phyloP scores from a whole-genome alignment of 2,888 invertebrate species.

The Arctia plantaginis region DNA sequence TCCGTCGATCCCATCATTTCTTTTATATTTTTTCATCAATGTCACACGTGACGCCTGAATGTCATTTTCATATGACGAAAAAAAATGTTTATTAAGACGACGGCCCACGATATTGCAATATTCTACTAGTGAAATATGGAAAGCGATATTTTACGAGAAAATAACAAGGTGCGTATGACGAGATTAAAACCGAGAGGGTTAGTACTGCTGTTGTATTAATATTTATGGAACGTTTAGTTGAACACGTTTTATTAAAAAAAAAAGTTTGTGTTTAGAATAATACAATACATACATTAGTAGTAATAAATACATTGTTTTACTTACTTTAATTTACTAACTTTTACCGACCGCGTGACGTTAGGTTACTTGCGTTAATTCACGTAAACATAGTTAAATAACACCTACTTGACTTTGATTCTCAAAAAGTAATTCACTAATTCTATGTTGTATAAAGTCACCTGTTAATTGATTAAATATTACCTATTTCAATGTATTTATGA shows the following conservation, averaged over 20 bases:
- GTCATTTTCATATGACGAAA: constrained; percentile 85
- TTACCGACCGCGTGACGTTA: too few species aligned
- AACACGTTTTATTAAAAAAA: constrained; percentile 32
- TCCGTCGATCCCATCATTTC: constrained; percentile 80
- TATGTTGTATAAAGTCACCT: too few species aligned
- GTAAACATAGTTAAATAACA: too few species aligned
- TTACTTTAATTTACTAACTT: too few species aligned
- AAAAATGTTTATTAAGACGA: constrained; percentile 86
- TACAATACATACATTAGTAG: background rate
- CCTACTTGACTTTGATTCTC: too few species aligned
- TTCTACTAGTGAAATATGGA: constrained; percentile 85
- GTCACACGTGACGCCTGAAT: constrained; percentile 86
- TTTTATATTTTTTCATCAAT: constrained; percentile 87
- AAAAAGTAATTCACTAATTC: too few species aligned
- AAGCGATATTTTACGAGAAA: constrained; percentile 85
- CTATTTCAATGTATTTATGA: background rate
- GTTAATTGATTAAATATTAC: too few species aligned
- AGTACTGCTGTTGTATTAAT: constrained; percentile 57
- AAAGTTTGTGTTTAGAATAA: constrained; percentile 11
- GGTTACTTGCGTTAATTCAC: too few species aligned
- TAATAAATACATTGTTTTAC: background rate
- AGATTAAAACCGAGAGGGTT: constrained; percentile 82
- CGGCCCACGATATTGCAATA: constrained; percentile 83
- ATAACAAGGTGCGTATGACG: constrained; percentile 80
- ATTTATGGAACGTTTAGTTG: constrained; percentile 35